phyloP scores from a whole-genome alignment of 2,888 invertebrate species.

The Tenthredo amoena region DNA sequence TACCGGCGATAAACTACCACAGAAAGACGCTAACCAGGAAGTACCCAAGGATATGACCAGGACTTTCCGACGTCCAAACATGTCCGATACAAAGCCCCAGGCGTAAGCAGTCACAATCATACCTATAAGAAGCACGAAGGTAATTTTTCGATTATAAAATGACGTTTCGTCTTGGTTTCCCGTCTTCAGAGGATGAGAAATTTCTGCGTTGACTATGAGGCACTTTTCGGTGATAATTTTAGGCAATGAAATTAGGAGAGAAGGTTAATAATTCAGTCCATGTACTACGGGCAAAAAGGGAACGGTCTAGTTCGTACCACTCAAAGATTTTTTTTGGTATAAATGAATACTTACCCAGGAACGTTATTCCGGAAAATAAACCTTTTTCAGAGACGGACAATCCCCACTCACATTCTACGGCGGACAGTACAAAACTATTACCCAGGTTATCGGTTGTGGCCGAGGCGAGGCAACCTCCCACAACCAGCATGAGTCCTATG shows the following conservation, averaged over 20 bases:
- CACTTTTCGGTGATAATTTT: conserved; percentile 9
- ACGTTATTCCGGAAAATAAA: conserved; percentile 28
- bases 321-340: neutral
- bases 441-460: neutral
- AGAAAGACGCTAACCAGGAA: conserved; percentile 73
- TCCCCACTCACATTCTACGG: conserved; percentile 2
- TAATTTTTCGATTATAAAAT: neutral
- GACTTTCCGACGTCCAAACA: conserved; percentile 72
- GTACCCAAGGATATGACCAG: conserved; percentile 72
- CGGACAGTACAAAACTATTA: conserved; percentile 20
- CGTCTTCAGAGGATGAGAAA: neutral
- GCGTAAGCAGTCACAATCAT: conserved; percentile 57
- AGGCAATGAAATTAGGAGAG: neutral
- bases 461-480: conserved; percentile 16
- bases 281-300: neutral
- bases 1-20: conserved; percentile 73
- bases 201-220: neutral
- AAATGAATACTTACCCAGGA: conserved; percentile 4
- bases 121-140: conserved; percentile 37
- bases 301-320: neutral
- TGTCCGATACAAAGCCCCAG: conserved; percentile 71
- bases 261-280: neutral
- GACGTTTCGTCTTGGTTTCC: neutral
- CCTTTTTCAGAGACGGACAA: conserved; percentile 27
- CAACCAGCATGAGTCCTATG: neutral